A percentile compares a stretch with the other conserved stretches of the same genome.
phyloP scores from a whole-genome alignment of 2,113 vertebrate species.

The Gavia stellata region DNA sequence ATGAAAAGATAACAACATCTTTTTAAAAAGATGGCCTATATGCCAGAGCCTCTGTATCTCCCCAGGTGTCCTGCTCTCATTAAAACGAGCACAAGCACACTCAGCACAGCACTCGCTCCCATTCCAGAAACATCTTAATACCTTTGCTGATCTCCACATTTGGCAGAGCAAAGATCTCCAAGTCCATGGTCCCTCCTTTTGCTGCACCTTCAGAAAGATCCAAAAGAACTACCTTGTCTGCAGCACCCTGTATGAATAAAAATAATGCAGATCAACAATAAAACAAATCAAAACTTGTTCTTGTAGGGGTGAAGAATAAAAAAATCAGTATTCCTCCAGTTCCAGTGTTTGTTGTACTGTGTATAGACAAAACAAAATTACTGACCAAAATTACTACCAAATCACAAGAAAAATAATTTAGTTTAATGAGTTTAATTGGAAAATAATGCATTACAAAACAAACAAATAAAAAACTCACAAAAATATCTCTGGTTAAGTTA shows the following conservation, averaged over 20 bases:
- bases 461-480: neutral
- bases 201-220: slow-evolving; percentile 84
- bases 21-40: neutral
- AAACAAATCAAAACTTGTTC: neutral
- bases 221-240: slow-evolving; percentile 87
- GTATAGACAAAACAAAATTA: neutral
- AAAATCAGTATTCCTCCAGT: neutral
- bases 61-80: neutral
- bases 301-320: neutral
- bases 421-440: neutral
- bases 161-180: slow-evolving; percentile 89
- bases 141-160: slow-evolving; percentile 90
- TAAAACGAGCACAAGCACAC: neutral
- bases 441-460: neutral
- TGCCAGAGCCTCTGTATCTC: neutral
- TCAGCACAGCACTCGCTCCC: neutral
- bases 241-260: slow-evolving; percentile 70
- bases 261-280: neutral
- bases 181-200: slow-evolving; percentile 85
- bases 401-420: neutral
- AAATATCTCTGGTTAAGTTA: neutral
- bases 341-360: neutral
- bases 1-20: neutral
- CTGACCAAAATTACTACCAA: neutral
- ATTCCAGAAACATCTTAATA: slow-evolving; percentile 49